phyloP scores from a whole-genome alignment of 2,797 vertebrate species.

The Sebastes trivittatus region DNA sequence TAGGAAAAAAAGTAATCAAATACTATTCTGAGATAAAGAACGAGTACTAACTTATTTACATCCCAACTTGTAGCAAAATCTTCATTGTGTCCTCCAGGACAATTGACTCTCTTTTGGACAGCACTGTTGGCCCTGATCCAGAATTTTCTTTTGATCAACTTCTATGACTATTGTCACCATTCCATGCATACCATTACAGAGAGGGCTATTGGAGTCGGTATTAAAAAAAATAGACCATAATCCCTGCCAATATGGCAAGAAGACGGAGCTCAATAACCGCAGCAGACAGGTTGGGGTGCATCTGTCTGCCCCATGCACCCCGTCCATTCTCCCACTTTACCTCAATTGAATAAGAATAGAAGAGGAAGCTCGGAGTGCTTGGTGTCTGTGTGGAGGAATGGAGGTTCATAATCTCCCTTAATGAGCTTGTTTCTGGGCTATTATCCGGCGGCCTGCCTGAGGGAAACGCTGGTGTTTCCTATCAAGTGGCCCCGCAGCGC shows the following conservation, averaged over 20 bases:
- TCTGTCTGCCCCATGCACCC: constrained; percentile 70
- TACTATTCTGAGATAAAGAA: background rate
- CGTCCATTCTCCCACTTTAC: constrained; percentile 76
- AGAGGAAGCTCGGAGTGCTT: constrained; percentile 75
- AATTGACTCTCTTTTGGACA: constrained; percentile 42
- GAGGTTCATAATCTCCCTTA: constrained; percentile 82
- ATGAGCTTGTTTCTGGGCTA: constrained; percentile 84
- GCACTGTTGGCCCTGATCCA: constrained; percentile 53
- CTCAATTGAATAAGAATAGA: constrained; percentile 75
- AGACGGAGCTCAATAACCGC: constrained; percentile 65
- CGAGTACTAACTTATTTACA: constrained; percentile 22
- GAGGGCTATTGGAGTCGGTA: constrained; percentile 49
- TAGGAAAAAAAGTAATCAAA: constrained; percentile 19
- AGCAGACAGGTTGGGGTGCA: constrained; percentile 75
- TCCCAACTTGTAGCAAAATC: constrained; percentile 56
- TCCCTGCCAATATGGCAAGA: constrained; percentile 71
- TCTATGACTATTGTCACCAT: constrained; percentile 65
- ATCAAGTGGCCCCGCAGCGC: constrained; percentile 78
- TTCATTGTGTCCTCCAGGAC: constrained; percentile 37
- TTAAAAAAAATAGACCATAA: constrained; percentile 54
- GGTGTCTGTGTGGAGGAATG: constrained; percentile 79
- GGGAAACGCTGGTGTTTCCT: constrained; percentile 79
- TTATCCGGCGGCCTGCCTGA: constrained; percentile 74
- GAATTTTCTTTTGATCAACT: constrained; percentile 63
- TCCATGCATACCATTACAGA: constrained; percentile 70